Evolutionary conservation across 2,113 vertebrate genomes (phyloP), one percentile per base, ranked within the genome.

Genomic region (Potamarius usumacintae): DNA sequence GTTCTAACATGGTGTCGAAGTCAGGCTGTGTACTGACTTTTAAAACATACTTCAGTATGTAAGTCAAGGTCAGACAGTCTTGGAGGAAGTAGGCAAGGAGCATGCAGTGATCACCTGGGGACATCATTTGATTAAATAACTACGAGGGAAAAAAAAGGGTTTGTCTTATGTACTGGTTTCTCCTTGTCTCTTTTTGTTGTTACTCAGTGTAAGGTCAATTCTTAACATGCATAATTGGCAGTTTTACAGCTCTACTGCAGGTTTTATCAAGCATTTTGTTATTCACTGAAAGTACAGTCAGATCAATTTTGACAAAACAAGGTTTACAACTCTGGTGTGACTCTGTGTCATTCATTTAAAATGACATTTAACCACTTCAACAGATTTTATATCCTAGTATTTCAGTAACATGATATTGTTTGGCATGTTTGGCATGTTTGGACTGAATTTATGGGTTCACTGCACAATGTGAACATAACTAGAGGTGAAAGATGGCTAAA

Each of bases 1-100:
- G 22, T 92, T 92, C 77, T 91, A 91, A 90, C 88, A 89, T 90
- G 90, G 92, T 89, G 74, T 65, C 22, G 67, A 85, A 83, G 74
- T 53, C 74, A 76, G 80, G 89, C 85, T 87, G 90, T 90, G 92
- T 91, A 88, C 89, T 88, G 85, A 71, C 89, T 91, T 92, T 92
- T 86, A 90, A 81, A 42, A 90, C 85, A 88, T 86, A 85, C 76
- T 88, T 88, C 88, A 90, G 89, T 87, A 77, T 69, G 78, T 83
- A 86, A 89, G 85, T 81, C 69, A 87, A 62, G 86, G 74, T 92
- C 87, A 86, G 91, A 89, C 7, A 79, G 27, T 80, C 69, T 87
- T 87, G 25, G 67, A 42, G 22, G n/a, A 65, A 63, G 25, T 34
- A 65, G 18, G 76, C 12, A 55, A 20, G 20, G 18, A 80, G 52